phyloP scores from a whole-genome alignment of 2,113 vertebrate species.

The Rostratula benghalensis region DNA sequence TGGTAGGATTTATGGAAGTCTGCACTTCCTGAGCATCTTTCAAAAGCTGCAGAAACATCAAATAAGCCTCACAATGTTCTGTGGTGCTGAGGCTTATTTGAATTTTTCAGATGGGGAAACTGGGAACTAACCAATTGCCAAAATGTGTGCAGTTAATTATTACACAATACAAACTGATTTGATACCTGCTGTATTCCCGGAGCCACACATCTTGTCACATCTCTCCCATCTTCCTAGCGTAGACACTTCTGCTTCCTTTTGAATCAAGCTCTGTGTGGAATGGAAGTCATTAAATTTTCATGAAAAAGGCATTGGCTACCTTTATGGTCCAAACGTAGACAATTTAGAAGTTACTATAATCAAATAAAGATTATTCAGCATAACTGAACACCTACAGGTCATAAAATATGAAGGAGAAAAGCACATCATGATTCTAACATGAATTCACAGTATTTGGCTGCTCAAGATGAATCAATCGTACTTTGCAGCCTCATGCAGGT shows the following conservation, averaged over 20 bases:
- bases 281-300: not conserved
- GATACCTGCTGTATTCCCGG: not conserved
- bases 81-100: not conserved
- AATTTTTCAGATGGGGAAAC: not conserved
- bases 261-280: not conserved
- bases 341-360: not conserved
- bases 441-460: not conserved
- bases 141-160: not conserved
- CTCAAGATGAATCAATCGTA: not conserved
- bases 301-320: not conserved
- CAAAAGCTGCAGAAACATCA: not conserved
- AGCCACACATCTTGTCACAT: not conserved
- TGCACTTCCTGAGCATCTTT: not conserved
- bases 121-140: not conserved
- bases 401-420: not conserved
- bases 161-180: not conserved
- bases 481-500: not conserved
- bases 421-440: not conserved
- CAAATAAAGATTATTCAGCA: not conserved
- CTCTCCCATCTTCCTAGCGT: not conserved
- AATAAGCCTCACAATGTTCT: not conserved
- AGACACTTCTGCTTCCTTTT: not conserved
- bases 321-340: not conserved
- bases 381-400: not conserved
- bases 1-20: not conserved